phyloP scores from a whole-genome alignment of 2,113 vertebrate species.

The Cephalopterus ornatus region DNA sequence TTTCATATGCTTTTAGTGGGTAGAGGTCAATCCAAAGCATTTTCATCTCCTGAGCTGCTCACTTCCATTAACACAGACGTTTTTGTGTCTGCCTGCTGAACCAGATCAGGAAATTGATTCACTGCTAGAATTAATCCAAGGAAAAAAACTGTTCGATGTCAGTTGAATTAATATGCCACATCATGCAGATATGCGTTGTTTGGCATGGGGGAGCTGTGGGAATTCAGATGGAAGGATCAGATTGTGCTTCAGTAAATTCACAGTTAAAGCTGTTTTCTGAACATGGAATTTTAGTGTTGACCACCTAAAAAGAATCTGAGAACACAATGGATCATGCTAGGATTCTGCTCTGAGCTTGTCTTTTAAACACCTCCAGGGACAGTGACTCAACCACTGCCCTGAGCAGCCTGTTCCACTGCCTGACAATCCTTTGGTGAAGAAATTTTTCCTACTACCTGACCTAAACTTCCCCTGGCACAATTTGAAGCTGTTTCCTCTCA shows the following conservation, averaged over 20 bases:
- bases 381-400: background rate
- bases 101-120: background rate
- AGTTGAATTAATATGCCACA: background rate
- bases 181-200: background rate
- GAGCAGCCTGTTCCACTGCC: background rate
- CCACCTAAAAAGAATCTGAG: background rate
- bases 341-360: background rate
- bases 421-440: background rate
- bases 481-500: background rate
- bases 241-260: background rate
- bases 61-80: background rate
- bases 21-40: background rate
- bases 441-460: background rate
- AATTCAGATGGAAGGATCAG: background rate
- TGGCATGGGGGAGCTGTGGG: background rate
- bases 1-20: background rate
- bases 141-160: background rate
- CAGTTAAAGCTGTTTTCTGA: background rate
- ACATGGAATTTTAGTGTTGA: background rate
- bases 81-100: constrained; percentile 21
- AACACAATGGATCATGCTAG: background rate
- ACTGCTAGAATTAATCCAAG: background rate
- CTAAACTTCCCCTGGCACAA: background rate
- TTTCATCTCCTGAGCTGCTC: background rate
- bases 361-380: background rate